A percentile compares a stretch with the other conserved stretches of the same genome.
phyloP scores from a whole-genome alignment of 2,113 vertebrate genomes.

The Odocoileus hemionus region DNA sequence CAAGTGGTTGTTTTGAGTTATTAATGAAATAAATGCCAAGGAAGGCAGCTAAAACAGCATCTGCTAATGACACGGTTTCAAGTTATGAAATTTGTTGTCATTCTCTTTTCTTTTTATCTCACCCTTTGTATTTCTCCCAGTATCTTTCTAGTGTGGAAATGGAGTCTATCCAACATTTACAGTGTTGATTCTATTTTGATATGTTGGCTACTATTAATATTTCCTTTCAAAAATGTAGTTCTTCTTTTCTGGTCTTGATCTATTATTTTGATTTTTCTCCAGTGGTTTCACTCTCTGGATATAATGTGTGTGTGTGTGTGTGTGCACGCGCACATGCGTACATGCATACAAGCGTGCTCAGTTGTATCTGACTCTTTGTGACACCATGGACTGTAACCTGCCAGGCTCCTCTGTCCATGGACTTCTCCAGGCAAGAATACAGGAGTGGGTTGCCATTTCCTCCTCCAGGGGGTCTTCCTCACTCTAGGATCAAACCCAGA shows the following conservation, averaged over 20 bases:
- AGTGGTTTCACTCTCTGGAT: neutral
- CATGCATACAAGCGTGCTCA: rapidly evolving
- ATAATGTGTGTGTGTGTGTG: neutral
- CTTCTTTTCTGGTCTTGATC: neutral
- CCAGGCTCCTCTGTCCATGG: neutral
- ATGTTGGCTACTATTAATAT: neutral
- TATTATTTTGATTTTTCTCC: neutral
- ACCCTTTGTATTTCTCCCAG: neutral
- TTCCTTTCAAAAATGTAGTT: neutral
- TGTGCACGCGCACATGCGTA: rapidly evolving
- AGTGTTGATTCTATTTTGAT: neutral
- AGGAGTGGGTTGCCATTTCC: neutral
- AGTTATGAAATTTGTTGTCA: neutral
- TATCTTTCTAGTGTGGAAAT: neutral
- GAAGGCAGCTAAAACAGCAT: neutral
- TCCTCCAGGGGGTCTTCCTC: neutral
- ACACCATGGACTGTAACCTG: neutral
- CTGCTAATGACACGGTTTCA: neutral
- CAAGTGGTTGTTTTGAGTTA: neutral
- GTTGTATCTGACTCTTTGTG: neutral
- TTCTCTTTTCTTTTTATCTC: neutral
- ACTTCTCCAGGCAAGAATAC: neutral
- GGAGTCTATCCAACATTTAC: neutral
- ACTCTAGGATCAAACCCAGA: neutral
- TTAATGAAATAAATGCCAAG: neutral